Percentiles rank a stretch among this genome's conserved stretches.
Conservation (phyloP, 2,797 vertebrate genomes). For the Sebastes vulpes region DNA sequence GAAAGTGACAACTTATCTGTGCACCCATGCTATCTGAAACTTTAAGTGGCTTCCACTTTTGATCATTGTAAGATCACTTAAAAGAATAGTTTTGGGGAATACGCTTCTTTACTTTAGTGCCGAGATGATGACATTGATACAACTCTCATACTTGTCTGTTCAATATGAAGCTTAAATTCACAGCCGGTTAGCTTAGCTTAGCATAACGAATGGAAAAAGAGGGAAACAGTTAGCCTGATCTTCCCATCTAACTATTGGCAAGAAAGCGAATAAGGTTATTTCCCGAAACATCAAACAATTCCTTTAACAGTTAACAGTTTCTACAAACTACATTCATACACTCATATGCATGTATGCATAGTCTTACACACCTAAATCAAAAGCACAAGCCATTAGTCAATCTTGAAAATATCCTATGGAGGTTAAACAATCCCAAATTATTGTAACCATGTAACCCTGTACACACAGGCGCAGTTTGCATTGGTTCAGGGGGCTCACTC, state of each 20-base stretch:
- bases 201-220: background rate
- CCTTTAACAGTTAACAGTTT: too few relatives aligned
- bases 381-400: background rate
- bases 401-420: constrained; percentile 3
- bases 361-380: background rate
- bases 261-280: background rate
- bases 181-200: background rate
- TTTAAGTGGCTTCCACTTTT: constrained; percentile 2
- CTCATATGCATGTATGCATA: background rate
- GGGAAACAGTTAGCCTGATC: background rate
- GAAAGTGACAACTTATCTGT: background rate
- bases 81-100: background rate
- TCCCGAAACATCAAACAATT: background rate
- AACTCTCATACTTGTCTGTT: background rate
- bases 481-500: too few relatives aligned
- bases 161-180: background rate
- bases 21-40: background rate
- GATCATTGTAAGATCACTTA: background rate
- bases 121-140: background rate
- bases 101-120: background rate
- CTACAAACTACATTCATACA: too few relatives aligned
- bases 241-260: background rate
- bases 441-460: background rate
- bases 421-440: background rate
- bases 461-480: too few relatives aligned